Base-by-base conservation (phyloP, 1,140 invertebrate species). In the Nebria ingens region DNA sequence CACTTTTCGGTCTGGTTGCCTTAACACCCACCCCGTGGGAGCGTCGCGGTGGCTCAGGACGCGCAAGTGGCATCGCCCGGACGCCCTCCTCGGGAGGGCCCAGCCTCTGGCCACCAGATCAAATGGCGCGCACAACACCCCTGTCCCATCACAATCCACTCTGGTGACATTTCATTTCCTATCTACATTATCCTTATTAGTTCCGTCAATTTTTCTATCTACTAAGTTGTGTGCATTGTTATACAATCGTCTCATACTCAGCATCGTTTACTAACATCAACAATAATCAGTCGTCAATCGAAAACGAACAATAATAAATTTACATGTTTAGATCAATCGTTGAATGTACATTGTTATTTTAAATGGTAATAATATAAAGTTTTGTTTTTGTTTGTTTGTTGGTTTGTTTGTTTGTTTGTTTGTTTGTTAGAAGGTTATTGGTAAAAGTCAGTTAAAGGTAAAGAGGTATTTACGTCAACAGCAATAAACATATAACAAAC, bases 401-500 rank as follows among this genome's bases (percentile, higher is more conserved):
- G 25, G 25, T 34, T 34, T 34, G 25, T 34, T 34, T 34, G 6
- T 9, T n/a, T 34, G n/a, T 34, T n/a, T n/a, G n/a, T 9, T 34
- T 34, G 25, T 34, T n/a, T 9, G 25, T 34, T 9, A 34, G n/a
- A n/a, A 34, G 25, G 25, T 34, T 34, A 6, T n/a, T 34, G 25
- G 25, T 34, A 34, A 34, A 34, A 34, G 25, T 34, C 25, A n/a
- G 25, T 34, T 34, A 34, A 34, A 34, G 25, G 25, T 34, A 34
- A 34, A 34, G 25, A 34, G 25, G 25, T 34, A 34, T 34, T 34
- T 34, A 63, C 56, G 61, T 58, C 58, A 63, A 63, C 60, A 63
- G 55, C 56, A 49, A 63, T 63, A 63, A 61, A 63, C 52, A 56
- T 63, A 55, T 62, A 63, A 63, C 59, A 63, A 64, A 64, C 58